Evolutionary conservation across 2,797 vertebrate genomes (phyloP).

Genomic region (Smutsia temminckii): DNA sequence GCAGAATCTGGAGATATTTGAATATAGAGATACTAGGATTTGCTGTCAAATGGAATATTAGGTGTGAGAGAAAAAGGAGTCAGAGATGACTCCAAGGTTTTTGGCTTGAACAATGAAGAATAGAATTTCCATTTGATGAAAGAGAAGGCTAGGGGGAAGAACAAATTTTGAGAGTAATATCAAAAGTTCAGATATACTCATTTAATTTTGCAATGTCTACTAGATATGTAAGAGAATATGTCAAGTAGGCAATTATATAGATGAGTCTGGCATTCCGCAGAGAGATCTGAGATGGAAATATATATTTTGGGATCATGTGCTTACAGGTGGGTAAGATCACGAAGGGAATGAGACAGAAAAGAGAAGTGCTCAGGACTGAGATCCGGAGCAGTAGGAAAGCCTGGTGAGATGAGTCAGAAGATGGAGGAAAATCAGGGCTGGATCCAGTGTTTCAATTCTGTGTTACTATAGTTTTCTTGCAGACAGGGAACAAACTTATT

Average conservation of each 20-base stretch:
- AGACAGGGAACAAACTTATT: background rate
- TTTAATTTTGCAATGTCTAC: background rate
- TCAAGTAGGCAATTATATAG: background rate
- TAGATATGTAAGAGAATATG: background rate
- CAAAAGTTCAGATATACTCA: background rate
- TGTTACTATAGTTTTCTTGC: background rate
- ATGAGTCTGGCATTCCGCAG: background rate
- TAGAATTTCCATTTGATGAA: background rate
- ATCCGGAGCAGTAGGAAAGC: background rate
- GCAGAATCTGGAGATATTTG: background rate
- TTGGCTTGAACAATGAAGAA: background rate
- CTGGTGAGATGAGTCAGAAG: background rate
- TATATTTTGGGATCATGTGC: background rate
- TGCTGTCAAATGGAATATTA: background rate
- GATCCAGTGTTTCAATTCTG: background rate
- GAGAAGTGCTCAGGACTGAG: background rate
- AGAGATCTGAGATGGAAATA: background rate
- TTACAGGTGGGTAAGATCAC: background rate
- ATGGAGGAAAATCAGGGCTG: background rate
- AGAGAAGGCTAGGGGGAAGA: background rate
- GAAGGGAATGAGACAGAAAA: background rate
- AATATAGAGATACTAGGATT: background rate
- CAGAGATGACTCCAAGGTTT: background rate
- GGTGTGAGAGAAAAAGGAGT: background rate
- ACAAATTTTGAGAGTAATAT: background rate